These are phyloP conservation scores for Podiceps cristatus DNA, from an alignment of 2,113 vertebrate species.

Conservation along the genomic window DNA sequence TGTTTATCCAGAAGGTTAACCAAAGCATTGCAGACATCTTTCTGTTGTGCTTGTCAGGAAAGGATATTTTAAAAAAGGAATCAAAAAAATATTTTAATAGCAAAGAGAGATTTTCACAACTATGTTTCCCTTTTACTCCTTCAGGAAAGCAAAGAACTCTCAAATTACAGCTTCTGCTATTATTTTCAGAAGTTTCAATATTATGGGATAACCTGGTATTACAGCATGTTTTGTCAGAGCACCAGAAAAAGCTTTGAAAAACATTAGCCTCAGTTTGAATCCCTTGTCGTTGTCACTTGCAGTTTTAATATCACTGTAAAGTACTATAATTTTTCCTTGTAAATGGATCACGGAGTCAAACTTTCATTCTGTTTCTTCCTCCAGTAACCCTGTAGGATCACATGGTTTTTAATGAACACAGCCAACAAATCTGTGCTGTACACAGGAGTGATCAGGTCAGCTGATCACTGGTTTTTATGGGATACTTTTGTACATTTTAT, in stretches of 20 bases:
- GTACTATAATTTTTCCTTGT: not conserved
- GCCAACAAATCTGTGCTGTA: not conserved
- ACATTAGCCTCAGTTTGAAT: not conserved
- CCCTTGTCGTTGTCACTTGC: not conserved
- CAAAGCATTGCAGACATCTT: not conserved
- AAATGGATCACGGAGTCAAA: not conserved
- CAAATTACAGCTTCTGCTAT: not conserved
- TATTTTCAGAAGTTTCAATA: conserved; percentile 7
- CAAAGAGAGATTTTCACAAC: not conserved
- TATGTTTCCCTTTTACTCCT: not conserved
- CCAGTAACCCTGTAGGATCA: not conserved
- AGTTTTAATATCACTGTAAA: not conserved
- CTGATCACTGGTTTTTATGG: not conserved
- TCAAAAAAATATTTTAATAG: not conserved
- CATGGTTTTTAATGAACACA: not conserved
- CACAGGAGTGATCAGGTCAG: not conserved
- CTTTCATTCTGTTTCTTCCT: not conserved
- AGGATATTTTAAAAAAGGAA: not conserved
- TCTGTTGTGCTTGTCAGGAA: not conserved
- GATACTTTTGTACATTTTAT: not conserved
- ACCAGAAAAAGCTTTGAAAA: conserved; percentile 4
- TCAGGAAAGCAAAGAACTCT: not conserved
- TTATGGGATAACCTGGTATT: not conserved
- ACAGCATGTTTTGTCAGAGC: not conserved
- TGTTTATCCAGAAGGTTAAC: not conserved